phyloP scores from a whole-genome alignment of 2,113 vertebrate species.

The Gobio gobio region DNA sequence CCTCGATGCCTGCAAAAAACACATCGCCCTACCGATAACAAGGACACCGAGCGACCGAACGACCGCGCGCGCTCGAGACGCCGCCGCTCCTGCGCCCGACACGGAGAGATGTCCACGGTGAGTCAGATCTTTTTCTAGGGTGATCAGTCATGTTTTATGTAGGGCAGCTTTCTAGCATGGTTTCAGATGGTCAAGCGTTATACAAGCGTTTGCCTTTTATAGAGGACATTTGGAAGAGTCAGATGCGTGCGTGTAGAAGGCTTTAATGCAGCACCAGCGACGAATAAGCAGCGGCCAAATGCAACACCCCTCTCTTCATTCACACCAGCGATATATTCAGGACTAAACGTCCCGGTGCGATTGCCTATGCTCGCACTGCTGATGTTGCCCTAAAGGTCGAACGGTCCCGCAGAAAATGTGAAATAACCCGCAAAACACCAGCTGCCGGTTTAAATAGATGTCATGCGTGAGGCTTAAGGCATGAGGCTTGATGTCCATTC shows the following conservation, averaged over 20 bases:
- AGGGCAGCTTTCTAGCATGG: conserved; percentile 16
- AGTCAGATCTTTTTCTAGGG: conserved; percentile 63
- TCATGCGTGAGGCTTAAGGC: neutral
- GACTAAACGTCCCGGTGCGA: neutral
- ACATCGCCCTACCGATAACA: conserved; percentile 13
- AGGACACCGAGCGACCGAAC: conserved; percentile 15
- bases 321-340: neutral
- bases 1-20: conserved; percentile 46
- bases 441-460: conserved; percentile 16
- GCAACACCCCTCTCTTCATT: conserved; percentile 1
- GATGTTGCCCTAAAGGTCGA: conserved; percentile 25
- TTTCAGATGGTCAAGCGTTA: conserved; percentile 26
- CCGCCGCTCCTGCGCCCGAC: conserved; percentile 55
- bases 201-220: conserved; percentile 11
- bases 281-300: conserved; percentile 7
- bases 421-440: neutral
- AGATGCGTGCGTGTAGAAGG: conserved; percentile 21
- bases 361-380: neutral
- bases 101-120: conserved; percentile 71
- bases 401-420: neutral
- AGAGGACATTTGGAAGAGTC: conserved; percentile 25
- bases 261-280: conserved; percentile 40
- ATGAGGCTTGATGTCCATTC: neutral
- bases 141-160: conserved; percentile 54
- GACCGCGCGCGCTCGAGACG: conserved; percentile 42